Evolutionary conservation across 2,888 invertebrate species (phyloP).

Genomic region (Leptinotarsa juncta): DNA sequence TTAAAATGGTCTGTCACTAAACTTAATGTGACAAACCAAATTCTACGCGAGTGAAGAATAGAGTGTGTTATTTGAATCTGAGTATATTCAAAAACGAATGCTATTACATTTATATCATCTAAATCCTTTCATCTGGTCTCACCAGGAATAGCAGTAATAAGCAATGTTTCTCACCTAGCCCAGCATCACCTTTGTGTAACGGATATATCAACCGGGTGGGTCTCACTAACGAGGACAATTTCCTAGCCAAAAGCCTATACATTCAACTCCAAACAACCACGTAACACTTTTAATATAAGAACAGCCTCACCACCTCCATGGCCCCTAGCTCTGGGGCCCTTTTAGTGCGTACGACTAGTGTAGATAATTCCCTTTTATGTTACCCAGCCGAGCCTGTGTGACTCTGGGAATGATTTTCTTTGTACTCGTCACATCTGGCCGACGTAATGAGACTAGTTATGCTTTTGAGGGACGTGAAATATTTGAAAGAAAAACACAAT

Average conservation of each 20-base stretch:
- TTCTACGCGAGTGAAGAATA: too few species aligned
- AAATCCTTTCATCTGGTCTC: background rate
- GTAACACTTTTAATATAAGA: conserved; percentile 39
- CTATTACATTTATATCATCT: too few species aligned
- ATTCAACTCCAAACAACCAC: conserved; percentile 37
- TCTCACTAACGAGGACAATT: conserved; percentile 34
- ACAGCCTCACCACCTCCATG: conserved; percentile 24
- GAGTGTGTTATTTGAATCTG: too few species aligned
- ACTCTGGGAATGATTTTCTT: conserved; percentile 37
- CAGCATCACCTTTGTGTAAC: conserved; percentile 31
- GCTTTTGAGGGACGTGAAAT: conserved; percentile 42
- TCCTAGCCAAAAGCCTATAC: conserved; percentile 19
- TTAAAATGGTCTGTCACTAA: too few species aligned
- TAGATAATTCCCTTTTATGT: conserved; percentile 42
- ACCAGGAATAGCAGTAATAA: background rate
- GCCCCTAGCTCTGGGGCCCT: conserved; percentile 24
- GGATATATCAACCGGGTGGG: conserved; percentile 35
- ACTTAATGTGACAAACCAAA: too few species aligned
- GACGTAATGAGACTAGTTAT: conserved; percentile 46
- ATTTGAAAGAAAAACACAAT: conserved; percentile 40
- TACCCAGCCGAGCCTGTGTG: conserved; percentile 25
- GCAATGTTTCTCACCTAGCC: background rate
- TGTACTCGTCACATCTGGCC: conserved; percentile 45
- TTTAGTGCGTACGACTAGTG: conserved; percentile 25
- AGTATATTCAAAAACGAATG: too few species aligned